Conservation (phyloP, 2,797 vertebrate genomes). For the Liparis tanakae region DNA sequence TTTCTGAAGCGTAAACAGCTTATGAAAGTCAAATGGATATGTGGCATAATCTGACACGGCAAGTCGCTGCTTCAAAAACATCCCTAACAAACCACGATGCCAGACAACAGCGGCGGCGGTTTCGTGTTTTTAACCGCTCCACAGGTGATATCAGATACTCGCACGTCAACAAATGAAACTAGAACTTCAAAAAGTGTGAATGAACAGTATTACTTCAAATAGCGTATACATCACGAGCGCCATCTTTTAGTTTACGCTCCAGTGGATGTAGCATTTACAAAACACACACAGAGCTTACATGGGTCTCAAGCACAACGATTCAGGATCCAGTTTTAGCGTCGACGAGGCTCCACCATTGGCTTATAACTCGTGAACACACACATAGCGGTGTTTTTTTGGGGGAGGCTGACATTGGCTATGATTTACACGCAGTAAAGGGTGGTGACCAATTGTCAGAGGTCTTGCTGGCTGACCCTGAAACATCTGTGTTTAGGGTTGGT, state of each 20-base stretch:
- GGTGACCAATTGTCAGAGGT: slow-evolving; percentile 74
- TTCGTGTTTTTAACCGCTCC: slow-evolving; percentile 71
- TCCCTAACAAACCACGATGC: slow-evolving; percentile 79
- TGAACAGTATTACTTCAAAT: slow-evolving; percentile 9
- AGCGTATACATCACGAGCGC: background rate
- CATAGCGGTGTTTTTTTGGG: slow-evolving; percentile 44
- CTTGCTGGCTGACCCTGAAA: slow-evolving; percentile 75
- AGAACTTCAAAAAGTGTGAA: slow-evolving; percentile 17
- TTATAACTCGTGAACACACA: slow-evolving; percentile 54
- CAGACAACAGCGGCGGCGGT: slow-evolving; percentile 67
- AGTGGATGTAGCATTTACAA: slow-evolving; percentile 16
- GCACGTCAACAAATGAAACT: slow-evolving; percentile 44
- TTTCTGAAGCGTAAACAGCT: slow-evolving; percentile 87
- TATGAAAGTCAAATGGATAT: slow-evolving; percentile 90
- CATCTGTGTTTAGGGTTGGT: slow-evolving; percentile 79
- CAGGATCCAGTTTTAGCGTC: slow-evolving; percentile 42
- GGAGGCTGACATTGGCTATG: slow-evolving; percentile 63
- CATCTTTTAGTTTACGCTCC: slow-evolving; percentile 32
- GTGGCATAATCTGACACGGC: slow-evolving; percentile 87
- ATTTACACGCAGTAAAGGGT: slow-evolving; percentile 74
- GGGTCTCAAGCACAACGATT: slow-evolving; percentile 39
- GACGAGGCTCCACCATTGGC: slow-evolving; percentile 46
- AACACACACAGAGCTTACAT: slow-evolving; percentile 30
- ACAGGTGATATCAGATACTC: slow-evolving; percentile 68
- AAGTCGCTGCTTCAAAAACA: slow-evolving; percentile 84